Evolutionary conservation across 2,888 invertebrate species (phyloP).

Genomic region (Coelopa pilipes): DNA sequence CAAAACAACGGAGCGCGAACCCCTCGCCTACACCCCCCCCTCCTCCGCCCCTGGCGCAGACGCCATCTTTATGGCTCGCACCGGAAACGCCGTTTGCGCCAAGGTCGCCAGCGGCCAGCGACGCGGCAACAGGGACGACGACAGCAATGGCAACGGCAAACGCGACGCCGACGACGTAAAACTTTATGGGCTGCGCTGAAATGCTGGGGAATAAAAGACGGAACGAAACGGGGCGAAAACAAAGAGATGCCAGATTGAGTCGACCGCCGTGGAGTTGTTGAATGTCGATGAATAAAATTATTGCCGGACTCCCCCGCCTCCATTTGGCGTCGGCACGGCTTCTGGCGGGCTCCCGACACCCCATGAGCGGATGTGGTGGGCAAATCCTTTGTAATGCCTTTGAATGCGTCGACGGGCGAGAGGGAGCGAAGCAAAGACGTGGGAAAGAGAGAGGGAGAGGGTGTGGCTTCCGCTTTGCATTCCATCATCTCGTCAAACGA

Average conservation of each 20-base stretch:
- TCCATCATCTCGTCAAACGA: conserved; percentile 7
- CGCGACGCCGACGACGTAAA: conserved; percentile 5
- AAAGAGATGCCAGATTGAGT: not conserved
- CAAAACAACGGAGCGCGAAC: too few species aligned
- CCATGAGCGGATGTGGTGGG: not conserved
- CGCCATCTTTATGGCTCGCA: conserved; percentile 2
- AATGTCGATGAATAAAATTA: conserved; percentile 13
- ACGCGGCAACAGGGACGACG: not conserved
- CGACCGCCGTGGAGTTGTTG: conserved; percentile 9
- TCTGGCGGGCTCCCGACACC: too few species aligned
- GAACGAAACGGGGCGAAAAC: not conserved
- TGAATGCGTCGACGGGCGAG: not conserved
- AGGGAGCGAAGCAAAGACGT: too few species aligned
- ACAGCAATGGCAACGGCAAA: too few species aligned
- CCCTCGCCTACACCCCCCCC: not conserved
- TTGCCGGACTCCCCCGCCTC: not conserved
- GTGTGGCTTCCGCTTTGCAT: not conserved
- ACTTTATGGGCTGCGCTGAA: conserved; percentile 11
- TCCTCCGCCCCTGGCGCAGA: not conserved
- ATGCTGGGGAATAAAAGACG: not conserved
- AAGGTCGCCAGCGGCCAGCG: conserved; percentile 14
- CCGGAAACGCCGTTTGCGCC: conserved; percentile 13
- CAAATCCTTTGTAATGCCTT: conserved; percentile 8
- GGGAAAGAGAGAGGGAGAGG: not conserved
- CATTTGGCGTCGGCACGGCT: not conserved